Evolutionary conservation across 2,888 invertebrate genomes (phyloP).

Genomic region (Heliconius ismenius): DNA sequence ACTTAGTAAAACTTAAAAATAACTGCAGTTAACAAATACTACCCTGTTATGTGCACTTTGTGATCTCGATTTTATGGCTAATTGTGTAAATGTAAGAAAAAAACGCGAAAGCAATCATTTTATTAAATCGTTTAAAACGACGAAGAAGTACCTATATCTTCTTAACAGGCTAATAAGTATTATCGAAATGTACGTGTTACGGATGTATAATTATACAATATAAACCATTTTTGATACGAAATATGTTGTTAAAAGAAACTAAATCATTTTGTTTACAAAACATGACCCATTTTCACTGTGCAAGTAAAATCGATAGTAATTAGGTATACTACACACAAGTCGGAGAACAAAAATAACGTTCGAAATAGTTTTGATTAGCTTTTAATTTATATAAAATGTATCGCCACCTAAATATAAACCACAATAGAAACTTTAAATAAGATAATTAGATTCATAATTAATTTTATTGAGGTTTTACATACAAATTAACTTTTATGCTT

Average conservation of each 20-base stretch:
- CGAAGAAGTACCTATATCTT: background rate
- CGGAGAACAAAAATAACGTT: constrained; percentile 26
- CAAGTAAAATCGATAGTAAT: constrained; percentile 35
- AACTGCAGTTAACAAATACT: too few relatives aligned
- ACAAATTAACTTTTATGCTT: background rate
- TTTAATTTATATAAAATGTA: background rate
- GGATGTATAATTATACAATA: background rate
- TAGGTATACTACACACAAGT: constrained; percentile 15
- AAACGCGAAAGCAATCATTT: too few relatives aligned
- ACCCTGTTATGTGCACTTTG: too few relatives aligned
- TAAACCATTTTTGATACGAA: background rate
- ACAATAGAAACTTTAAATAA: background rate
- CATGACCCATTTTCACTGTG: constrained; percentile 30
- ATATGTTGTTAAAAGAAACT: background rate
- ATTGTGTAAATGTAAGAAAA: too few relatives aligned
- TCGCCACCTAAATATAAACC: background rate
- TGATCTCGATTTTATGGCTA: too few relatives aligned
- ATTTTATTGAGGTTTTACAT: background rate
- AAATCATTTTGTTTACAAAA: constrained; percentile 35
- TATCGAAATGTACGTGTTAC: background rate
- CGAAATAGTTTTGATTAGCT: constrained; percentile 20
- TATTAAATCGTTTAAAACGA: background rate
- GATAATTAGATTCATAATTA: background rate
- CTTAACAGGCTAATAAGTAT: background rate
- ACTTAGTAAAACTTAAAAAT: too few relatives aligned